A percentile compares a stretch with the other conserved stretches of the same genome.
phyloP scores from a whole-genome alignment of 2,888 invertebrate species.

The Nysson spinosus region DNA sequence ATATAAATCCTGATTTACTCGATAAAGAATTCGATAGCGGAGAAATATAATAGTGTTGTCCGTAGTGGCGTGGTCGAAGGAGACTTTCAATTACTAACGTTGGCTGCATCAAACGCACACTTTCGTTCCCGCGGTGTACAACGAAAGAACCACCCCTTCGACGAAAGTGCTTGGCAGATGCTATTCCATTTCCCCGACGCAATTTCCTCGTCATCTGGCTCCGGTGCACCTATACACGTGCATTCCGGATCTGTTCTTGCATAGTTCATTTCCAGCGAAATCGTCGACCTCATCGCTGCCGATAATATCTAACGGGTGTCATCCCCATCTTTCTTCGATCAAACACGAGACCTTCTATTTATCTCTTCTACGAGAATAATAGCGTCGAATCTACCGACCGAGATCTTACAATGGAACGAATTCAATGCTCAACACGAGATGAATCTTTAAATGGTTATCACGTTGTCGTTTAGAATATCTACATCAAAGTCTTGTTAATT shows the following conservation, averaged over 20 bases:
- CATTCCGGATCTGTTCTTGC: conserved; percentile 7
- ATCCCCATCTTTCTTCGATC: conserved; percentile 6
- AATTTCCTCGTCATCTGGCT: conserved; percentile 53
- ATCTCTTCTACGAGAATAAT: too few relatives aligned
- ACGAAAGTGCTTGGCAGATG: conserved; percentile 33
- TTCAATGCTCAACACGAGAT: too few relatives aligned
- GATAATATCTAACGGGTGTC: conserved; percentile 13
- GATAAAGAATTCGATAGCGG: not conserved
- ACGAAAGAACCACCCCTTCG: conserved; percentile 33
- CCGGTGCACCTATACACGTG: conserved; percentile 14
- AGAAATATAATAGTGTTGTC: conserved; percentile 9
- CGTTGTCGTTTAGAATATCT: too few relatives aligned
- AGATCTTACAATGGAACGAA: too few relatives aligned
- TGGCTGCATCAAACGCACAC: conserved; percentile 46
- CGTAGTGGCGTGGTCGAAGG: conserved; percentile 18
- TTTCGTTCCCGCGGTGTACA: conserved; percentile 38
- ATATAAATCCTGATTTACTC: too few relatives aligned
- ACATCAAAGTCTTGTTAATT: too few relatives aligned
- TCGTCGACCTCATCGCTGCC: conserved; percentile 28
- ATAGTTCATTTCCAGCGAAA: conserved; percentile 45
- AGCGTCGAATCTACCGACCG: too few relatives aligned
- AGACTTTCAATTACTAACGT: conserved; percentile 55
- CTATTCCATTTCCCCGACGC: conserved; percentile 47
- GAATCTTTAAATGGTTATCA: too few relatives aligned
- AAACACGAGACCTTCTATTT: conserved; percentile 15